These are phyloP conservation scores for Ptychoptera albimana DNA, from an alignment of 2,888 invertebrate species.

Conservation along the genomic window DNA sequence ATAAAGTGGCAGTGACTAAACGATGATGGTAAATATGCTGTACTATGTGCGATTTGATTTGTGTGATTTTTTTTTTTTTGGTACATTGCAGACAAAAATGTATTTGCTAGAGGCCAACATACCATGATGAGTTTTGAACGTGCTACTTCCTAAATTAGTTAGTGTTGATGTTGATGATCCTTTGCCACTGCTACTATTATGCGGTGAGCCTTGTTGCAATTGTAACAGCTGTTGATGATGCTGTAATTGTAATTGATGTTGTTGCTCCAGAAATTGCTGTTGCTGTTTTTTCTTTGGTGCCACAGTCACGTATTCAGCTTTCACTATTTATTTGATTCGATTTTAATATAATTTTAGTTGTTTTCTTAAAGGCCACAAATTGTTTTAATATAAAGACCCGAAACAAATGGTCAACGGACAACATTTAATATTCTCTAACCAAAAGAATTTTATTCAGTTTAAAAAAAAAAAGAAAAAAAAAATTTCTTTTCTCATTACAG, in stretches of 20 bases:
- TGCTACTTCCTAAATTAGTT: constrained; percentile 10
- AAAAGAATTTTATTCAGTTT: too few relatives aligned
- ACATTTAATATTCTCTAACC: too few relatives aligned
- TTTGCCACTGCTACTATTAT: constrained; percentile 10
- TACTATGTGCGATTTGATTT: too few relatives aligned
- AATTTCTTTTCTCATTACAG: too few relatives aligned
- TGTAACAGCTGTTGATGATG: constrained; percentile 6
- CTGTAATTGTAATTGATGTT: constrained; percentile 1
- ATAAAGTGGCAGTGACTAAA: too few relatives aligned
- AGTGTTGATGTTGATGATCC: constrained; percentile 7
- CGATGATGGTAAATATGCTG: too few relatives aligned
- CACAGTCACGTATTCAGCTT: constrained; percentile 12
- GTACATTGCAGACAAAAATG: neutral
- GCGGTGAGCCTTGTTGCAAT: constrained; percentile 6
- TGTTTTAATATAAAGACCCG: too few relatives aligned
- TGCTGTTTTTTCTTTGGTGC: constrained; percentile 7
- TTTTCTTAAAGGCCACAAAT: too few relatives aligned
- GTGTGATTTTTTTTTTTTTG: neutral
- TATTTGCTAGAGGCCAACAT: neutral
- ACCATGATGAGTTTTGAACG: constrained; percentile 12
- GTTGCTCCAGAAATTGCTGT: constrained; percentile 3
- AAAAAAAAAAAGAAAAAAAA: too few relatives aligned
- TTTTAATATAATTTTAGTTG: too few relatives aligned
- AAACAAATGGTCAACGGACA: too few relatives aligned
- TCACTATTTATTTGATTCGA: constrained; percentile 1